These are phyloP conservation scores for Drosophila kikkawai DNA, from an alignment of 1,140 invertebrate genomes.

Conservation along the genomic window DNA sequence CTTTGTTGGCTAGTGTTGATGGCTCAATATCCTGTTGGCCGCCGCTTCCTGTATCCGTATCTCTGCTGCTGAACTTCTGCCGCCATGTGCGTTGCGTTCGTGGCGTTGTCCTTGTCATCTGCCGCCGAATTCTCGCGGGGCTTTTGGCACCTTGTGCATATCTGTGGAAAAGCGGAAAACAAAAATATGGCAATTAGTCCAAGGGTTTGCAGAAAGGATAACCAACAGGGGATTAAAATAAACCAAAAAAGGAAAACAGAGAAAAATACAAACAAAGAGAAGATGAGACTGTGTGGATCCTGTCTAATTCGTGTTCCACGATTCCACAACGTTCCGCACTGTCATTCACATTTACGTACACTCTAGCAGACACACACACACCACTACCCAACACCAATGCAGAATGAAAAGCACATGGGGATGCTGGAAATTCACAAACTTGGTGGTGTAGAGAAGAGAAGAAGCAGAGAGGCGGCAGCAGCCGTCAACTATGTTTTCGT, in stretches of 20 bases:
- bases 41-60: slow-evolving; percentile 48
- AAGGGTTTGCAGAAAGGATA: not conserved
- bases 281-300: slow-evolving; percentile 7
- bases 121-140: slow-evolving; percentile 30
- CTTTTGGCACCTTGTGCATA: slow-evolving; percentile 50
- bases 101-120: slow-evolving; percentile 49
- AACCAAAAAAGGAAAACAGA: slow-evolving; percentile 1
- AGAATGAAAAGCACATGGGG: slow-evolving; percentile 44
- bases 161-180: slow-evolving; percentile 33
- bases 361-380: slow-evolving; percentile 10
- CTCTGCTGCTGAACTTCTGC: slow-evolving; percentile 27
- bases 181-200: slow-evolving; percentile 30
- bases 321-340: slow-evolving; percentile 48
- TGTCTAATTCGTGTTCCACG: slow-evolving; percentile 28
- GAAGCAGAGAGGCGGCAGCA: not conserved
- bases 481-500: slow-evolving; percentile 27
- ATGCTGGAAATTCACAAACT: slow-evolving; percentile 50
- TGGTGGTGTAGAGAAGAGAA: slow-evolving; percentile 48
- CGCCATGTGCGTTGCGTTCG: slow-evolving; percentile 45
- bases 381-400: slow-evolving; percentile 6
- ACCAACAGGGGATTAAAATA: not conserved
- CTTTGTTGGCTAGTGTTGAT: slow-evolving; percentile 29
- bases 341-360: slow-evolving; percentile 58
- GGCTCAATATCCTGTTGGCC: slow-evolving; percentile 64
- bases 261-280: slow-evolving; percentile 32